Base-by-base conservation (phyloP, 2,888 invertebrate species). In the Tiliacea citrago region DNA sequence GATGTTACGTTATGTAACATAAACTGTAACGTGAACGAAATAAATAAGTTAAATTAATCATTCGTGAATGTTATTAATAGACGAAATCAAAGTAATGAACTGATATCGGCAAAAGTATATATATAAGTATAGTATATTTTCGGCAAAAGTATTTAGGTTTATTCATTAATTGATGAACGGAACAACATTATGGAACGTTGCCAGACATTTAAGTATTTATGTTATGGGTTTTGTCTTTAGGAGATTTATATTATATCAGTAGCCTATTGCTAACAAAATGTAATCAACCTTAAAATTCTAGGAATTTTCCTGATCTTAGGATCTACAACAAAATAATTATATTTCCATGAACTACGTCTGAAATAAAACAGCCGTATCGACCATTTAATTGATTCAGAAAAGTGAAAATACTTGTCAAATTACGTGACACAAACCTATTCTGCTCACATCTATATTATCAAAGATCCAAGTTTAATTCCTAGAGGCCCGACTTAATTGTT, bases 301-400 rank as follows among this genome's bases (percentile, higher is more conserved):
- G 29, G 16, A 29, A 35, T 42, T 55, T n/a, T 47, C n/a, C 2
- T 24, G n/a, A n/a, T n/a, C n/a, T n/a, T n/a, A n/a, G n/a, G n/a
- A n/a, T n/a, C n/a, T n/a, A n/a, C n/a, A 58, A n/a, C 47, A n/a
- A 24, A 18, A 29, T 49, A 55, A 66, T 80, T 62, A 66, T 69
- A 49, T 24, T 62, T 79, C 39, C 10, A 67, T 8, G 24, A 78
- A 63, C 18, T n/a, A 12, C 6, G 21, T 55, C n/a, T 24, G n/a
- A 29, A 67, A n/a, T 62, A 58, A 51, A 74, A 58, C 39, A 67
- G 57, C 62, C 47, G 57, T 42, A 57, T 72, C 12, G 18, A 29
- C 55, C 51, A 21, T 57, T 62, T 62, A 13, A 79, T 72, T 57
- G 62, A 51, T 58, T 57, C 57, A 53, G 9, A 9, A 42, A 60